phyloP scores from a whole-genome alignment of 2,888 invertebrate species.

The Eilema griseolum region DNA sequence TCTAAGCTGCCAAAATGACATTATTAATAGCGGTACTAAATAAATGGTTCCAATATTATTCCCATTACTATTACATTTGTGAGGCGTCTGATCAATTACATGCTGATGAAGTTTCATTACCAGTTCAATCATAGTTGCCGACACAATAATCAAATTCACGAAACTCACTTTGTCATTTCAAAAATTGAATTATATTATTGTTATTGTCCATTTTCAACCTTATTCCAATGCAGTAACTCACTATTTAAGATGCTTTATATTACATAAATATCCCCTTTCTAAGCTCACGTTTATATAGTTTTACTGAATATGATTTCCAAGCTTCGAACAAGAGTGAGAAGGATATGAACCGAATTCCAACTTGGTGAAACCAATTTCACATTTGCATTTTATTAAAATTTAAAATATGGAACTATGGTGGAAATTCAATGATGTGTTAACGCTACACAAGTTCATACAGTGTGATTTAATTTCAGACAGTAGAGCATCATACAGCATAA shows the following conservation, averaged over 20 bases:
- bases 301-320: constrained; percentile 41
- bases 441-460: constrained; percentile 17
- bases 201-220: constrained; percentile 18
- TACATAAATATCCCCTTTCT: constrained; percentile 31
- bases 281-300: constrained; percentile 42
- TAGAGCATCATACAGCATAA: not conserved
- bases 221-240: constrained; percentile 10
- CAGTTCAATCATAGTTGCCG: constrained; percentile 47
- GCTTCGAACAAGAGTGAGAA: constrained; percentile 47
- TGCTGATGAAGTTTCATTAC: constrained; percentile 43
- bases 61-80: constrained; percentile 24
- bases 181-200: constrained; percentile 24
- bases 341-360: constrained; percentile 33
- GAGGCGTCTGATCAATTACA: constrained; percentile 35
- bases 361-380: constrained; percentile 45
- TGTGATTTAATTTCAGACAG: constrained; percentile 13
- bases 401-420: constrained; percentile 38
- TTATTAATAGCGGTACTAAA: constrained; percentile 6
- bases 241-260: not conserved
- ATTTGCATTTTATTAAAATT: constrained; percentile 54
- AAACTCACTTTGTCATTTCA: constrained; percentile 37
- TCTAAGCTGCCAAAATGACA: not conserved
- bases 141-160: constrained; percentile 42
- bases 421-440: constrained; percentile 25
- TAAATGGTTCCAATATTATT: constrained; percentile 21